phyloP scores from a whole-genome alignment of 2,113 vertebrate species.

The Lasiurus borealis region DNA sequence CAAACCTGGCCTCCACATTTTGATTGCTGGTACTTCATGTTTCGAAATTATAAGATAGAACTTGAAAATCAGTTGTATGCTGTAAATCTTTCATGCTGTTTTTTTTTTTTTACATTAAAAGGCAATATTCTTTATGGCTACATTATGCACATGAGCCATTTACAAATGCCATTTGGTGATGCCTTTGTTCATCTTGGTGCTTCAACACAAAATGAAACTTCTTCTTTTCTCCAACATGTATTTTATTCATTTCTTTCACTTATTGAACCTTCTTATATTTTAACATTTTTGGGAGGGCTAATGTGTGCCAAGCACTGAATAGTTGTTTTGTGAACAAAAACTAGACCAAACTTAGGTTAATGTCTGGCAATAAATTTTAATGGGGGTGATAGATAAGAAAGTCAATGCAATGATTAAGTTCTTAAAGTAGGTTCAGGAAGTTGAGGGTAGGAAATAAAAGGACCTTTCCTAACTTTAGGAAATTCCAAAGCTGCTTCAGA shows the following conservation, averaged over 20 bases:
- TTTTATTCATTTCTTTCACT: background rate
- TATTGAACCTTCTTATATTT: background rate
- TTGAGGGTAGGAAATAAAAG: background rate
- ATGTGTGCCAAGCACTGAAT: background rate
- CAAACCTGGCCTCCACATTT: background rate
- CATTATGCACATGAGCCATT: background rate
- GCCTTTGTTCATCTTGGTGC: background rate
- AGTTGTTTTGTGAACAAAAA: background rate
- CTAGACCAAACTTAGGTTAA: background rate
- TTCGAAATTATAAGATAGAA: background rate
- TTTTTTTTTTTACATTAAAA: conserved; percentile 11
- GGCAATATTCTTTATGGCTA: background rate
- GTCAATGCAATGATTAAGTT: background rate
- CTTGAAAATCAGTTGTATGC: background rate
- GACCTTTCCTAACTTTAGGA: background rate
- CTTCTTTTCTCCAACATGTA: background rate
- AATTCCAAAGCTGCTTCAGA: background rate
- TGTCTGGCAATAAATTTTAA: background rate
- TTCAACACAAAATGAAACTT: background rate
- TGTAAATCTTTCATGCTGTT: background rate
- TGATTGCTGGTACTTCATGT: background rate
- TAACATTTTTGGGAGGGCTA: background rate
- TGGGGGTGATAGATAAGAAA: background rate
- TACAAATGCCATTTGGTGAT: background rate
- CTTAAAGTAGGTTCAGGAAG: background rate